Evolutionary conservation across 2,888 invertebrate genomes (phyloP).

Genomic region (Drosophila infuscata): DNA sequence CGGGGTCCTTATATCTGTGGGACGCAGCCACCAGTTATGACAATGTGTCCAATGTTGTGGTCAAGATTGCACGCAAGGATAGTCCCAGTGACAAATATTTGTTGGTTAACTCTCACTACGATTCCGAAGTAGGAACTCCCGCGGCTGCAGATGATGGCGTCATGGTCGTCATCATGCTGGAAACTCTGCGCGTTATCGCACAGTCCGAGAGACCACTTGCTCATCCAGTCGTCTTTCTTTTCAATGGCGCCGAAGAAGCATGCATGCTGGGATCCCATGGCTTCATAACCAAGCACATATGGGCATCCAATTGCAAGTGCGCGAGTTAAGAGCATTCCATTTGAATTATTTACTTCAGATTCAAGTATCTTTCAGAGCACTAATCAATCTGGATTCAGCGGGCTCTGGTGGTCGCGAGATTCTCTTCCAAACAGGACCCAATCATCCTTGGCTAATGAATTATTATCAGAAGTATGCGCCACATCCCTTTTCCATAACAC

Average conservation of each 20-base stretch:
- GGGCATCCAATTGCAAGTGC: conserved; percentile 89
- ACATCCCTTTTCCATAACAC: conserved; percentile 87
- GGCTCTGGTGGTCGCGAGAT: conserved; percentile 96
- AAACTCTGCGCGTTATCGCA: conserved; percentile 86
- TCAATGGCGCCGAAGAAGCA: conserved; percentile 89
- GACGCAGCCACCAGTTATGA: conserved; percentile 74
- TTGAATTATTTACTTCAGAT: neutral
- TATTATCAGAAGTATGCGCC: conserved; percentile 86
- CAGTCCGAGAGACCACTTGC: conserved; percentile 83
- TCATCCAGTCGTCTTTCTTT: conserved; percentile 88
- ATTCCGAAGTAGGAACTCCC: conserved; percentile 94
- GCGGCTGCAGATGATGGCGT: conserved; percentile 88
- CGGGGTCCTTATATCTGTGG: conserved; percentile 75
- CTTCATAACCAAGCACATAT: conserved; percentile 89
- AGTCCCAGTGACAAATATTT: conserved; percentile 68
- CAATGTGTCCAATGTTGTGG: conserved; percentile 82
- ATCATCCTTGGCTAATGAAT: conserved; percentile 88
- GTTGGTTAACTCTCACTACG: conserved; percentile 96
- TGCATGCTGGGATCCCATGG: conserved; percentile 89
- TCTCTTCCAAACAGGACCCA: conserved; percentile 94
- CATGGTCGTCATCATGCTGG: conserved; percentile 88
- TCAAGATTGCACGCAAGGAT: conserved; percentile 74
- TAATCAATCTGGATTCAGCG: conserved; percentile 96
- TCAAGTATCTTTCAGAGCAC: conserved; percentile 85
- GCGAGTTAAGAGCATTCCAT: neutral